Percentiles rank a stretch among this genome's conserved stretches.
These are phyloP conservation scores for Chymomyza procnemis DNA, from an alignment of 2,888 invertebrate genomes.

Conservation along the genomic window DNA sequence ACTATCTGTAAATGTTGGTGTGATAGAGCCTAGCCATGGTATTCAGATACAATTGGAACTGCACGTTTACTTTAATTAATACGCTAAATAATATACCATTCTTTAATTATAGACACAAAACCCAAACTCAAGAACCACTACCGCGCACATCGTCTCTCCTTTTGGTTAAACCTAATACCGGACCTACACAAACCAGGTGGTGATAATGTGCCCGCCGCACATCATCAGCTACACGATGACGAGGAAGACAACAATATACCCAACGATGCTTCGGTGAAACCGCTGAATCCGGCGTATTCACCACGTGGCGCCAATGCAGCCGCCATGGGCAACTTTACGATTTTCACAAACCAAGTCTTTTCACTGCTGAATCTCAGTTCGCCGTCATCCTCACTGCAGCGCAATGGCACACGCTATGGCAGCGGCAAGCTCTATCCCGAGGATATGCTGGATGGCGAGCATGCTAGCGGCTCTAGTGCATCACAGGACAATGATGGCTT, in stretches of 20 bases:
- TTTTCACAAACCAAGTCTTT: constrained; percentile 78
- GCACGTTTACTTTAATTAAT: too few species aligned
- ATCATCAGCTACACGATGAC: constrained; percentile 90
- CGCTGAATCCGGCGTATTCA: constrained; percentile 77
- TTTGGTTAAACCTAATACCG: constrained; percentile 96
- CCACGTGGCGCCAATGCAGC: constrained; percentile 70
- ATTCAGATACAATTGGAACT: too few species aligned
- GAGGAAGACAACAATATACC: constrained; percentile 80
- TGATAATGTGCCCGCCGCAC: constrained; percentile 90
- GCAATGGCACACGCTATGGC: constrained; percentile 71
- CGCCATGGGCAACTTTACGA: constrained; percentile 76
- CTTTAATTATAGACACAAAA: constrained; percentile 92
- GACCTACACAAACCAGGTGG: constrained; percentile 93
- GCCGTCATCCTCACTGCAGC: constrained; percentile 76
- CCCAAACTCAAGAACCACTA: constrained; percentile 95
- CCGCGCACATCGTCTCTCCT: constrained; percentile 93
- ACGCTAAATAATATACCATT: too few species aligned
- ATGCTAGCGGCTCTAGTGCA: constrained; percentile 78
- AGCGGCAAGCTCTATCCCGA: constrained; percentile 73
- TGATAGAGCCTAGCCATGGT: too few species aligned
- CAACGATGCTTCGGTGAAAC: constrained; percentile 79
- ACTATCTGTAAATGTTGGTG: too few species aligned
- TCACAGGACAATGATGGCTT: constrained; percentile 92
- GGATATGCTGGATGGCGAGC: constrained; percentile 73
- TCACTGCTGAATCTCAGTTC: constrained; percentile 78